Evolutionary conservation across 1,140 invertebrate species (phyloP), one percentile per base, ranked within the genome.

Genomic region (Drosophila equinoxialis): DNA sequence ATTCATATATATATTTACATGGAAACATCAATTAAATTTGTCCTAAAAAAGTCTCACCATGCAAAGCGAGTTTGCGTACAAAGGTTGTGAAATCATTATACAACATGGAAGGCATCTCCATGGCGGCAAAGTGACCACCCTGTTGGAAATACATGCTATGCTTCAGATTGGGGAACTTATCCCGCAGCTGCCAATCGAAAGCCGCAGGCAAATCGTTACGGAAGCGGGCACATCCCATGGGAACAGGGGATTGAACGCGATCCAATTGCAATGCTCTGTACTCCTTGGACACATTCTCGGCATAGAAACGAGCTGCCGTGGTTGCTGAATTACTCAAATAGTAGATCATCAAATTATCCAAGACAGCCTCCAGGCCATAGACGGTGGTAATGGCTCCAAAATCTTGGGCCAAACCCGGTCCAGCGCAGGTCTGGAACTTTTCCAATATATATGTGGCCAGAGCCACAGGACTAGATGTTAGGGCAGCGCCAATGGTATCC

Each of bases 341-440:
- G 89, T 98, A 98, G 30, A 98, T 90, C 96, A 98, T 98, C 0
- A 98, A 87, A 86, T 98, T 97, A 68, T 98, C 97, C 1, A 98
- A 92, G 3, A 98, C 91, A 64, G 97, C 95, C 57, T 97, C 96
- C 51, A 96, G 90, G 0, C 81, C 77, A 75, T 92, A 96, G 67
- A 94, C 93, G 11, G 93, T 93, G 0, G 93, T 92, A 0, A 98
- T 79, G 10, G 77, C 86, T 0, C 93, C 94, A 78, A 93, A 96
- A 77, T 94, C 93, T 59, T 94, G 92, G 1, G 94, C 91, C 0
- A 98, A 79, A 1, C 96, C 96, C 8, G 96, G 97, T 85, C 98
- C 96, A 1, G 96, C 96, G 93, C 95, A 95, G 0, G 95, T 87
- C 33, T 95, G 96, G 84, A 98, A 97, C 92, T 98, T 98, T 90